phyloP scores from a whole-genome alignment of 53 echinoderm and acorn worm genomes.

The Pentamera pediparva region DNA sequence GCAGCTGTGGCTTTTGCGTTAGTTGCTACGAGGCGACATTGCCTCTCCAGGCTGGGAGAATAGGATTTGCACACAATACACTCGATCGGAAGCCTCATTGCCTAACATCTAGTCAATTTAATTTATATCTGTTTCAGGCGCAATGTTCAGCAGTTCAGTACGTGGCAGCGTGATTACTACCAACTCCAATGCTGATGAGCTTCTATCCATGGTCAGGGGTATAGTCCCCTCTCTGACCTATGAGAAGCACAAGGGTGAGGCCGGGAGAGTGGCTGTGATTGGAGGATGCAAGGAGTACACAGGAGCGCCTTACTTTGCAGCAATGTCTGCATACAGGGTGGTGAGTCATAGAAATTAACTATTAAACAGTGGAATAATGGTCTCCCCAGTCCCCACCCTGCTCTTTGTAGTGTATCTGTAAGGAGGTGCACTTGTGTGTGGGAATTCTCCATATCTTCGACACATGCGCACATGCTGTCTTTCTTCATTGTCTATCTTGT shows the following conservation, averaged over 20 bases:
- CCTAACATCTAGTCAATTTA: no score
- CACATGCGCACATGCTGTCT: background rate
- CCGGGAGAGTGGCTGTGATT: constrained; percentile 86
- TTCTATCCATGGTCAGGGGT: constrained; percentile 63
- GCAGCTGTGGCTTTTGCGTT: no score
- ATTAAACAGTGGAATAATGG: background rate
- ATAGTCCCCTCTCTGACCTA: constrained; percentile 72
- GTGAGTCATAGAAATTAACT: constrained; percentile 37
- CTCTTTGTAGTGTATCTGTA: background rate
- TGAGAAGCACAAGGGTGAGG: constrained; percentile 91
- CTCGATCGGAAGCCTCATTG: no score
- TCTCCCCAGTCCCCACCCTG: background rate
- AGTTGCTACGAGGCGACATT: no score
- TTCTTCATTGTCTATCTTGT: no score
- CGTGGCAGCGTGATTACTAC: constrained; percentile 53
- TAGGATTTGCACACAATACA: no score
- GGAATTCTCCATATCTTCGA: background rate
- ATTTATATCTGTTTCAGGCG: no score
- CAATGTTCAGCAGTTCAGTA: no score
- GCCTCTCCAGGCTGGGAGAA: no score
- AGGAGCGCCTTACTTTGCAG: constrained; percentile 95
- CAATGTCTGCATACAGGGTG: constrained; percentile 83
- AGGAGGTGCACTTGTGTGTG: background rate
- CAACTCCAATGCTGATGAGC: constrained; percentile 51
- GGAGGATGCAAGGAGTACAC: constrained; percentile 97